Conservation (phyloP, 2,113 vertebrate genomes). For the Siphamia tubifer region DNA sequence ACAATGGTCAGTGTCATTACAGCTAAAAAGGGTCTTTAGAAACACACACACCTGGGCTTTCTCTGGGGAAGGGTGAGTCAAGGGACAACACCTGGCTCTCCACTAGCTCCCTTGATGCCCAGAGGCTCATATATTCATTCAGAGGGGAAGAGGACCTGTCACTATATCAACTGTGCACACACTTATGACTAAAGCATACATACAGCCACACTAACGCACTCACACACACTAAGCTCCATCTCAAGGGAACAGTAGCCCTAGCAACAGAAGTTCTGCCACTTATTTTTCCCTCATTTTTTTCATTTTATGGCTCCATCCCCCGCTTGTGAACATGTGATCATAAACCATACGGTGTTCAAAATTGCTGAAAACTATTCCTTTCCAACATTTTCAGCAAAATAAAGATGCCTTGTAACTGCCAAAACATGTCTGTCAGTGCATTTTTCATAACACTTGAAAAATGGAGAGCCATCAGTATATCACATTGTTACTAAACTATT, state of each 20-base stretch:
- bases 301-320: not conserved
- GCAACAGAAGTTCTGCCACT: slow-evolving; percentile 27
- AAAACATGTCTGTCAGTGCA: too few relatives aligned
- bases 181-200: not conserved
- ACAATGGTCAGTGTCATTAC: not conserved
- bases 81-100: slow-evolving; percentile 46
- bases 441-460: too few relatives aligned
- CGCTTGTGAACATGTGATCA: not conserved
- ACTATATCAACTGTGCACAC: slow-evolving; percentile 8
- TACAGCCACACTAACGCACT: not conserved
- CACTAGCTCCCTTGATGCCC: slow-evolving; percentile 22
- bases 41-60: not conserved
- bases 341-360: not conserved
- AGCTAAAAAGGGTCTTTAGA: not conserved
- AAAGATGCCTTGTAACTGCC: too few relatives aligned
- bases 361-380: not conserved
- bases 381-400: not conserved
- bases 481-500: too few relatives aligned
- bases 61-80: slow-evolving; percentile 8
- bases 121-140: slow-evolving; percentile 22
- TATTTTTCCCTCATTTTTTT: slow-evolving; percentile 11
- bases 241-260: slow-evolving; percentile 27
- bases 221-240: slow-evolving; percentile 1
- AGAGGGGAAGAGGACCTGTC: slow-evolving; percentile 28
- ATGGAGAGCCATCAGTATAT: too few relatives aligned